Base-by-base conservation (phyloP, 2,888 invertebrate species). In the Brachyptera risi region DNA sequence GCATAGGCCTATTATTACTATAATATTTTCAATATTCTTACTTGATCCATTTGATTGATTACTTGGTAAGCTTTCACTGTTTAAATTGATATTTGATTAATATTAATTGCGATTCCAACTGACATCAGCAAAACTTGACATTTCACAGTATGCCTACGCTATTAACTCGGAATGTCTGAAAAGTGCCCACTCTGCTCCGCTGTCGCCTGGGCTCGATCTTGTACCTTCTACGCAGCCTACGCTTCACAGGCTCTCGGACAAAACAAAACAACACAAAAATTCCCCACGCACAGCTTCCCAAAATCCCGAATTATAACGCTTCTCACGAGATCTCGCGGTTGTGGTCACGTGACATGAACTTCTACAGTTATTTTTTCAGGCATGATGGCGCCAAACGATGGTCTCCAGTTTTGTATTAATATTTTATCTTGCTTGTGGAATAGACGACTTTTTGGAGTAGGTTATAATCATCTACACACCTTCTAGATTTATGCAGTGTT, bases 311-410 rank as follows among this genome's bases (percentile, higher is more conserved):
- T 50, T 47, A 51, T 62, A 58, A 57, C 62, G 62, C 63, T 64
- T 66, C 67, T 69, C 67, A 68, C 67, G 69, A 71, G 70, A 71
- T 70, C 69, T 70, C 71, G 72, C 72, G 70, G 71, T 69, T 47
- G 54, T 69, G 70, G 73, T 79, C 79, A 80, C 79, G 79, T 80
- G 79, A 79, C 75, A 69, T 68, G 63, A 69, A 69, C 68, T 71
- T 70, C 71, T 69, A 69, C 73, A 77, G 77, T 78, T 76, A 76
- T 77, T 78, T 77, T 77, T 77, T 76, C 73, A 75, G 75, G 75
- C 74, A 78, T 77, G 78, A 79, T 80, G 80, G 80, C 80, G 80
- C 80, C 79, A 80, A 79, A 78, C 73, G 73, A 73, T 73, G 73
- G 73, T 73, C 73, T 73, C 70, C 71, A 73, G 73, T 73, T 76